Evolutionary conservation across 2,113 vertebrate species (phyloP), one percentile per base, ranked within the genome.

Genomic region (Addax nasomaculatus): DNA sequence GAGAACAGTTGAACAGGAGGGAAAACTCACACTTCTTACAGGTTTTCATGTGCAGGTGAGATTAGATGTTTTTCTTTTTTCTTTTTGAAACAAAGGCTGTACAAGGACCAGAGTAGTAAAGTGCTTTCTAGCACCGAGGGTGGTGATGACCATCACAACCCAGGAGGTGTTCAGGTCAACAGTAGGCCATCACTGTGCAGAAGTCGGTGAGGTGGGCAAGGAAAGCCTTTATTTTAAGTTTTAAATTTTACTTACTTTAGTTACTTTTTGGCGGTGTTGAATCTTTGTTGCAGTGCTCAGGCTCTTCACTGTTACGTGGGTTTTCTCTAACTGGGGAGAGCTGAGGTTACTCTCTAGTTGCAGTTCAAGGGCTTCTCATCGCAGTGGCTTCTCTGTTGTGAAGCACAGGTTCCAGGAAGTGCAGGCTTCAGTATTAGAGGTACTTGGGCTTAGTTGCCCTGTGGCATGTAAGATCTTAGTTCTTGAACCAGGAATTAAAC

Each of bases 231-330:
- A 70, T 21, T 70, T 70, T 12, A 23, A 70, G 11, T 36, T 70
- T 70, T 39, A 23, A 23, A 12, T 23, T 39, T 23, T 12, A 23
- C 10, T 70, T 23, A 6, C 17, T 70, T 39, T 23, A 12, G 67
- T 39, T 39, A 23, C 21, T 23, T 12, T 39, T 23, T 39, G n/a
- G n/a, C n/a, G 5, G n/a, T 21, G 17, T 70, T 23, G n/a, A 21
- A 0, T 23, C n/a, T 39, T 36, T 70, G 67, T 39, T 70, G 67
- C 67, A 12, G 67, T 12, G n/a, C n/a, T 39, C 67, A 12, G 19
- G 67, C 19, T 23, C 33, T 39, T 23, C n/a, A 39, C 2, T 23
- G n/a, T 21, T 70, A 3, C n/a, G 0, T 36, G n/a, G 67, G n/a
- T 39, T 23, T 70, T 70, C 19, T 70, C n/a, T 70, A 39, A n/a